Evolutionary conservation across 1,140 invertebrate genomes (phyloP).

Genomic region (Bombus polaris): DNA sequence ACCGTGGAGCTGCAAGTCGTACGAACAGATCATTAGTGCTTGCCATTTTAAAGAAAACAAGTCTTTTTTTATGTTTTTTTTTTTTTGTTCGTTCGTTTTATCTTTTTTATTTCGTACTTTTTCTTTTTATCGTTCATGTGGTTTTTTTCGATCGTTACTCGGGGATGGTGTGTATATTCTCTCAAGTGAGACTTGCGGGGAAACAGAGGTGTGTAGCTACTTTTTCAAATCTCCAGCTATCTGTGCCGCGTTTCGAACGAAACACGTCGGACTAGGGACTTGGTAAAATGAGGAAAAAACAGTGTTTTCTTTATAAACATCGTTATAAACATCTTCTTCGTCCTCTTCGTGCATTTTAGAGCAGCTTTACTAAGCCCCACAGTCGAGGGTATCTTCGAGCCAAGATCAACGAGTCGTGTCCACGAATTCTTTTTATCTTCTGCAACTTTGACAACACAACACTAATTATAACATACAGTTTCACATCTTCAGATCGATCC

Average conservation of each 20-base stretch:
- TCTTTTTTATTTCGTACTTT: constrained; percentile 2
- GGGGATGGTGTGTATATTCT: constrained; percentile 8
- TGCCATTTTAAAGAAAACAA: constrained; percentile 20
- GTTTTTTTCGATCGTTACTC: constrained; percentile 5
- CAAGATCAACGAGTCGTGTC: constrained; percentile 26
- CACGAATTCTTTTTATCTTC: constrained; percentile 2
- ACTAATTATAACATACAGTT: not conserved
- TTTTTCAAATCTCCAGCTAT: constrained; percentile 32
- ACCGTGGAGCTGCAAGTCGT: constrained; percentile 94
- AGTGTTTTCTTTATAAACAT: not conserved
- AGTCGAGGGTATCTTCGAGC: constrained; percentile 31
- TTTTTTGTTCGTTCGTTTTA: constrained; percentile 14
- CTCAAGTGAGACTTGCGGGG: constrained; percentile 32
- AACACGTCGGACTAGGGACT: constrained; percentile 9
- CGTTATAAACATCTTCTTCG: not conserved
- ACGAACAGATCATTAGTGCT: constrained; percentile 64
- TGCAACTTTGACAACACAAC: constrained; percentile 16
- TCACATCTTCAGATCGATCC: too few species aligned
- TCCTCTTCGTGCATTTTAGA: constrained; percentile 21
- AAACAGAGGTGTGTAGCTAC: constrained; percentile 31
- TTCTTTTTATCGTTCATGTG: not conserved
- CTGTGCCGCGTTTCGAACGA: not conserved
- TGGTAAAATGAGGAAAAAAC: constrained; percentile 5
- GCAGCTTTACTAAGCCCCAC: constrained; percentile 32
- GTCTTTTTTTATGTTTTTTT: constrained; percentile 32